A percentile compares a stretch with the other conserved stretches of the same genome.
phyloP scores from a whole-genome alignment of 2,888 invertebrate genomes.

The Plagodis dolabraria region DNA sequence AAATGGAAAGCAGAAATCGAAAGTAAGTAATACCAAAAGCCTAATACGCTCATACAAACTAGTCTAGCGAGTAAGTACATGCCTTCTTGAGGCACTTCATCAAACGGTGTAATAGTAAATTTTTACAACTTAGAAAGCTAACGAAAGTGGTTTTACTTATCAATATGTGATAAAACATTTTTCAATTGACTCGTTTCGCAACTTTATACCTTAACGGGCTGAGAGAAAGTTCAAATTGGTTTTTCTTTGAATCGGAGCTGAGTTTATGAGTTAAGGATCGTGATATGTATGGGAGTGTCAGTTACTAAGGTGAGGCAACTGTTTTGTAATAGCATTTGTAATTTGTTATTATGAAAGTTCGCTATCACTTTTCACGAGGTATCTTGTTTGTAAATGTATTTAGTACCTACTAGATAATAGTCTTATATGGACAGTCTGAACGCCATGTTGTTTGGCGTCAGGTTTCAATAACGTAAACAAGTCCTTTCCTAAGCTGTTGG shows the following conservation, averaged over 20 bases:
- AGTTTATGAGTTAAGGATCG: conserved; percentile 14
- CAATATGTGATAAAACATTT: conserved; percentile 15
- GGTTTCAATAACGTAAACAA: too few species aligned
- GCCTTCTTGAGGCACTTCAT: conserved; percentile 7
- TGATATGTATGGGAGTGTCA: conserved; percentile 19
- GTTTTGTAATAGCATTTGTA: conserved; percentile 33
- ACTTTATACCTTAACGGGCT: conserved; percentile 23
- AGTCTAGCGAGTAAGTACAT: conserved; percentile 5
- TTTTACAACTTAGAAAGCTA: conserved; percentile 39
- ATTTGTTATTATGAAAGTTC: conserved; percentile 33
- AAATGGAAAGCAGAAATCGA: conserved; percentile 23
- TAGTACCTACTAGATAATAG: too few species aligned
- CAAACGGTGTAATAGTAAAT: conserved; percentile 28
- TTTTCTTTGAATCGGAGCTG: conserved; percentile 14
- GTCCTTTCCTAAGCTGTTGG: too few species aligned
- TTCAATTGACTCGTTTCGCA: conserved; percentile 13
- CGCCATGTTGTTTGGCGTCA: too few species aligned
- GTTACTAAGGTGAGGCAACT: conserved; percentile 20
- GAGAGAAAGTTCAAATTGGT: conserved; percentile 33
- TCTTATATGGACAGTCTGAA: too few species aligned
- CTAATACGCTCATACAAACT: conserved; percentile 12
- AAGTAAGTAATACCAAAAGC: conserved; percentile 5
- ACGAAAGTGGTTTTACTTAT: conserved; percentile 32
- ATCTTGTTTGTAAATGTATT: conserved; percentile 5
- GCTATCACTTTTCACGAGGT: conserved; percentile 15